Base-by-base conservation (phyloP, 2,113 vertebrate genomes). In the Herpailurus yagouaroundi region DNA sequence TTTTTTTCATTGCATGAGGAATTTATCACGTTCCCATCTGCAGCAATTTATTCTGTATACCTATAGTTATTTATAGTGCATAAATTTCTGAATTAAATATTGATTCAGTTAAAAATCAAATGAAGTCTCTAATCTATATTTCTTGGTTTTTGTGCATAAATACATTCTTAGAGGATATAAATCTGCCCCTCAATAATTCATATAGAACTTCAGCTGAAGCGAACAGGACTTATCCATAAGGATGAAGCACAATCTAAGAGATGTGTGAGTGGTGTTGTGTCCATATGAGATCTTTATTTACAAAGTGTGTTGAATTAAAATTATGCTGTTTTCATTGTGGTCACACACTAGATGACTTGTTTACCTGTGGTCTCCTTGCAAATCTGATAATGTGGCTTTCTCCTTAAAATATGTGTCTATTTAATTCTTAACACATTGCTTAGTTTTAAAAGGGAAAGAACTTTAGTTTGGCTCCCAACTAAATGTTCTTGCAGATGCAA, bases 21-120 rank as follows among this genome's bases (percentile, higher is more conserved):
- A 96, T 91, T 82, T 93, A 77, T 96, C 25, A 6, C 55, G 76
- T 80, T 96, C n/a, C 31, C 38, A 60, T 95, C 41, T 97, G 81
- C 29, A 95, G 52, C 41, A 94, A 74, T 83, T 90, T 95, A 73
- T 85, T 94, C 21, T 97, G 41, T 95, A 38, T 89, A 77, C 27
- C 83, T 96, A 2, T 3, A 94, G 63, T 76, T 77, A 71, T 96
- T 95, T 91, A 94, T 76, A 79, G 82, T 64, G n/a, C 45, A 81
- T 87, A 76, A 27, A 74, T 79, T 96, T 96, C 36, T 93, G n/a
- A 85, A 93, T 93, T 92, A 96, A 90, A 16, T 90, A 84, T 84
- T 84, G 55, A 80, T 76, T 87, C 14, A 79, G 33, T 95, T 80
- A 79, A 91, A 89, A 77, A 63, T 71, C 45, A 73, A 38, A 36